phyloP scores from a whole-genome alignment of 2,888 invertebrate species.

The Pyrrhia umbra region DNA sequence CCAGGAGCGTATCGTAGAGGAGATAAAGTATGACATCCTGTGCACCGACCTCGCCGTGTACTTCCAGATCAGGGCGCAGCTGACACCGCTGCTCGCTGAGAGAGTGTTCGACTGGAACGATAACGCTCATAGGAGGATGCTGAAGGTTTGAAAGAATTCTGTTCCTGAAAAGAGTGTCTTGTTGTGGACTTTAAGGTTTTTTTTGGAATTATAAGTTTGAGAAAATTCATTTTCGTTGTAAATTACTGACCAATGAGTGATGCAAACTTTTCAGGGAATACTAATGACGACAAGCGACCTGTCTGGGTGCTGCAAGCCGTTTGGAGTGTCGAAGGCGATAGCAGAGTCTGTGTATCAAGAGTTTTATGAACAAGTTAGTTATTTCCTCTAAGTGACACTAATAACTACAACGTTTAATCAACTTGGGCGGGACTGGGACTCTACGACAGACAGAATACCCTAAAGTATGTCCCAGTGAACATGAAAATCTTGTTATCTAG shows the following conservation, averaged over 20 bases:
- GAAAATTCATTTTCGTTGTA: no score
- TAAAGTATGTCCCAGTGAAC: no score
- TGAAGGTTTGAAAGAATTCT: slow-evolving; percentile 89
- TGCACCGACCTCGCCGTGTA: slow-evolving; percentile 91
- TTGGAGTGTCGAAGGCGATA: slow-evolving; percentile 87
- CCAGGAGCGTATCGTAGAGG: slow-evolving; percentile 82
- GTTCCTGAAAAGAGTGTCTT: no score
- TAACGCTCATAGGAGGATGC: slow-evolving; percentile 83
- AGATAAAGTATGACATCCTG: slow-evolving; percentile 90
- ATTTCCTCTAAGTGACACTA: no score
- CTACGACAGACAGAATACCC: no score
- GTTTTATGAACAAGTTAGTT: slow-evolving; percentile 87
- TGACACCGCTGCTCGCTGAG: slow-evolving; percentile 87
- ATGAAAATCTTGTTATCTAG: no score
- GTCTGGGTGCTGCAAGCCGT: slow-evolving; percentile 91
- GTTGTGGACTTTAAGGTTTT: no score
- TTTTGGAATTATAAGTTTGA: no score
- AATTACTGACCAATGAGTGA: not conserved
- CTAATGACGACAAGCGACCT: slow-evolving; percentile 91
- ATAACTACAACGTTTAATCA: no score
- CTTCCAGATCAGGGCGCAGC: slow-evolving; percentile 88
- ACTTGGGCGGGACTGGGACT: no score
- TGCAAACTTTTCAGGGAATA: slow-evolving; percentile 76
- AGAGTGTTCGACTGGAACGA: slow-evolving; percentile 87
- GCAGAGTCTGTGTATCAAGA: slow-evolving; percentile 90